Base-by-base conservation (phyloP, 2,888 invertebrate species). In the Marasmarcha lunaedactyla region DNA sequence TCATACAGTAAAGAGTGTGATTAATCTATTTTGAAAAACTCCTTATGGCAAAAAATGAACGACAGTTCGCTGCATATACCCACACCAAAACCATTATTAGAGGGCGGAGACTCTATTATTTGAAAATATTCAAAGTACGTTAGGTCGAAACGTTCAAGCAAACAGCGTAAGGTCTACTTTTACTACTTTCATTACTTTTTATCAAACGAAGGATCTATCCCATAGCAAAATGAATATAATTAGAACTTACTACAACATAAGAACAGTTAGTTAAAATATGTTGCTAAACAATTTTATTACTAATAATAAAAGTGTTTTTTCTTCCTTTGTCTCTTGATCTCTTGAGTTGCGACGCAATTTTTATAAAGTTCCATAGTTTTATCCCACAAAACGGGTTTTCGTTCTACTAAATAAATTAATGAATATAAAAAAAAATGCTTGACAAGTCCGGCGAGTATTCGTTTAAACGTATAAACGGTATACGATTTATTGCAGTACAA, bases 161-260 rank as follows among this genome's bases (percentile, higher is more conserved):
- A 49, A 25, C 25, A 25, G 25, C 25, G 25, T 50, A 48, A 50
- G 49, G 42, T 46, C 49, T 42, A 45, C 37, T 50, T 49, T 47
- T 46, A 50, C 45, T 49, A n/a, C n/a, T n/a, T n/a, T n/a, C 36
- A 48, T 45, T 46, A 49, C 46, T 50, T 49, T 49, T 45, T 46
- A 48, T 48, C 46, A 46, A 47, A 49, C 48, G 45, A 48, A 49
- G 46, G 46, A 47, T 12, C 45, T 41, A 41, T 46, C 41, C 46
- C 46, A 44, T 47, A 46, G 48, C 45, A 47, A 47, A 49, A 47
- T 43, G 44, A 46, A 46, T 44, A 47, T 30, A 49, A 46, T 49
- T 49, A 47, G 47, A 46, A 45, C 45, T 47, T n/a, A n/a, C n/a
- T n/a, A n/a, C n/a, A n/a, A n/a, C n/a, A n/a, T n/a, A 46, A 47